phyloP scores from a whole-genome alignment of 2,113 vertebrate species.

The Girardinichthys multiradiatus region DNA sequence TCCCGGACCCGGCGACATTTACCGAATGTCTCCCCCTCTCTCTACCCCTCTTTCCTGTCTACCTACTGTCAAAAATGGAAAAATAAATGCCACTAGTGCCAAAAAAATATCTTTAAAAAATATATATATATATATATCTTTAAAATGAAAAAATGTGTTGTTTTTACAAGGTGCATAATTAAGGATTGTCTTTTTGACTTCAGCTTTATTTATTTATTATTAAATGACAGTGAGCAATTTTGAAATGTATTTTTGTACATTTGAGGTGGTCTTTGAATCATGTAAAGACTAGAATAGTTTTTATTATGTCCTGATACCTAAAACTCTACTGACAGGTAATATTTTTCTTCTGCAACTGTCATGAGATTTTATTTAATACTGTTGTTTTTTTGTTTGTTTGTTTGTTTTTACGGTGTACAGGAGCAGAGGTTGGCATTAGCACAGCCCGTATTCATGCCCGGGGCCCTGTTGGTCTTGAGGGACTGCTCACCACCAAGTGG shows the following conservation, averaged over 20 bases:
- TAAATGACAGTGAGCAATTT: too few relatives aligned
- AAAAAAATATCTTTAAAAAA: too few relatives aligned
- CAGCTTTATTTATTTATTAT: too few relatives aligned
- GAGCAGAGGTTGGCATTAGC: conserved; percentile 96
- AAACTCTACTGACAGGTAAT: not conserved
- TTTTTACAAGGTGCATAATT: too few relatives aligned
- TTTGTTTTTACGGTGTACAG: conserved; percentile 65
- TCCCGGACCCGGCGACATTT: too few relatives aligned
- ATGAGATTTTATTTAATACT: not conserved
- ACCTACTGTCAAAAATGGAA: too few relatives aligned
- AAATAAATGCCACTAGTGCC: too few relatives aligned
- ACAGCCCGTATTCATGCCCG: conserved; percentile 94
- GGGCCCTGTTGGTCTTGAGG: conserved; percentile 97
- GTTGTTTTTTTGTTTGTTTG: not conserved
- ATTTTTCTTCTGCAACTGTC: not conserved
- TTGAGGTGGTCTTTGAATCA: not conserved
- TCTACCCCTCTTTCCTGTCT: too few relatives aligned
- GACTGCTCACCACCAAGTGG: conserved; percentile 96
- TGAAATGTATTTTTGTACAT: not conserved
- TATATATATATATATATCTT: too few relatives aligned
- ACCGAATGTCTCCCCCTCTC: too few relatives aligned
- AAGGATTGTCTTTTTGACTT: too few relatives aligned
- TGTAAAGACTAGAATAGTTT: not conserved
- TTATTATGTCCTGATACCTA: not conserved
- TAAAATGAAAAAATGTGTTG: too few relatives aligned